phyloP scores from a whole-genome alignment of 2,113 vertebrate genomes.

The Heptranchias perlo region DNA sequence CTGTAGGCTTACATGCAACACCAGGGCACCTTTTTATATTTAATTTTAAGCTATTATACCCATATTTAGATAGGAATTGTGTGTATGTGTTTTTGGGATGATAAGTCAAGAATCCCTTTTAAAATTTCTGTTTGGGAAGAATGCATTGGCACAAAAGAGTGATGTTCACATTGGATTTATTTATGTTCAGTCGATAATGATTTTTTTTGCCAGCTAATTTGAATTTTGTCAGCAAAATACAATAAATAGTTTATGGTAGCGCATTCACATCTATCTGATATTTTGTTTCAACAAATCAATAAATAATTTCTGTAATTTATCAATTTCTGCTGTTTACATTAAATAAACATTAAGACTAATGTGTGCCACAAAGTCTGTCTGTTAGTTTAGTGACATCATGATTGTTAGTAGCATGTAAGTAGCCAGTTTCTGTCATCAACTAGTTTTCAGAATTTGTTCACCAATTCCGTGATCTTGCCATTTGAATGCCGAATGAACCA shows the following conservation, averaged over 20 bases:
- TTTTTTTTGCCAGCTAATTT: background rate
- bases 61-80: background rate
- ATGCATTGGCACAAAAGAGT: background rate
- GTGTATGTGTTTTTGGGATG: background rate
- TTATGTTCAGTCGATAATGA: background rate
- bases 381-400: background rate
- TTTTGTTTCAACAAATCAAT: slow-evolving; percentile 8
- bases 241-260: slow-evolving; percentile 33
- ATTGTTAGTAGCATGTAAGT: background rate
- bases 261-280: slow-evolving; percentile 15
- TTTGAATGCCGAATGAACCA: background rate
- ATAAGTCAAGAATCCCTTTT: background rate
- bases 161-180: background rate
- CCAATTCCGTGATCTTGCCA: background rate
- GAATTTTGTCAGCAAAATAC: slow-evolving; percentile 1
- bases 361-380: background rate
- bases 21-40: background rate
- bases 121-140: background rate
- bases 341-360: slow-evolving; percentile 13
- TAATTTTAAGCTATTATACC: background rate
- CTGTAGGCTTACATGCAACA: background rate
- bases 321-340: background rate
- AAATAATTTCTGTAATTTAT: slow-evolving; percentile 16
- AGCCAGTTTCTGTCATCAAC: background rate
- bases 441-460: background rate